phyloP scores from a whole-genome alignment of 2,797 vertebrate genomes.

The Acomys russatus region DNA sequence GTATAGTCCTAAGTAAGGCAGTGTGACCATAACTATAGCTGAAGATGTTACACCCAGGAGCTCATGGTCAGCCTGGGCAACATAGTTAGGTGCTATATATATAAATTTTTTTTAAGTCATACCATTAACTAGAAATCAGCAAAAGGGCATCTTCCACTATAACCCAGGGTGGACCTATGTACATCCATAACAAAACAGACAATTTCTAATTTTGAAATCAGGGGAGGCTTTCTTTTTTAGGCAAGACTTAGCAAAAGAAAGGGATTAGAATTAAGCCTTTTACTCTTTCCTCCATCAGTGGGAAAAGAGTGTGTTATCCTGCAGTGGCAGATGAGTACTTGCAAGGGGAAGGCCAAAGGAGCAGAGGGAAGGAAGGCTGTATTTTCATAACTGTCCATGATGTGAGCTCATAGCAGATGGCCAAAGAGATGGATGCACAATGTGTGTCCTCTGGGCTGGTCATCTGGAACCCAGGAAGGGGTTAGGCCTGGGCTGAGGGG shows the following conservation, averaged over 20 bases:
- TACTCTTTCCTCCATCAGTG: neutral
- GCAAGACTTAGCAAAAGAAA: neutral
- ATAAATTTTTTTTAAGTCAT: neutral
- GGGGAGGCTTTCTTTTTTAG: neutral
- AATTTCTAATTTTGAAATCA: slow-evolving; percentile 2
- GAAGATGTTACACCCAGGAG: neutral
- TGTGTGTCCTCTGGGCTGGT: neutral
- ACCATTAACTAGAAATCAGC: neutral
- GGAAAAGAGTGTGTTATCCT: neutral
- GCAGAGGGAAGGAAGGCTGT: rapidly evolving
- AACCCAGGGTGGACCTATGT: neutral
- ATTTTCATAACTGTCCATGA: neutral
- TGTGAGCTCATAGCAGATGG: neutral
- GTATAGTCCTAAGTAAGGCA: neutral
- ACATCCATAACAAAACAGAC: neutral
- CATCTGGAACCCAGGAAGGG: neutral
- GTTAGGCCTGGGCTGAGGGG: neutral
- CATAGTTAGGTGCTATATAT: neutral
- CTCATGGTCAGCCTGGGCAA: neutral
- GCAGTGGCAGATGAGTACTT: rapidly evolving
- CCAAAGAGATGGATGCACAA: too few species aligned
- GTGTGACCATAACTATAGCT: neutral
- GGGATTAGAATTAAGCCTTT: neutral
- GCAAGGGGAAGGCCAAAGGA: neutral
- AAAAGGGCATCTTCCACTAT: neutral